Evolutionary conservation across 2,797 vertebrate genomes (phyloP), one percentile per base, ranked within the genome.

Genomic region (Sitta carolinensis): DNA sequence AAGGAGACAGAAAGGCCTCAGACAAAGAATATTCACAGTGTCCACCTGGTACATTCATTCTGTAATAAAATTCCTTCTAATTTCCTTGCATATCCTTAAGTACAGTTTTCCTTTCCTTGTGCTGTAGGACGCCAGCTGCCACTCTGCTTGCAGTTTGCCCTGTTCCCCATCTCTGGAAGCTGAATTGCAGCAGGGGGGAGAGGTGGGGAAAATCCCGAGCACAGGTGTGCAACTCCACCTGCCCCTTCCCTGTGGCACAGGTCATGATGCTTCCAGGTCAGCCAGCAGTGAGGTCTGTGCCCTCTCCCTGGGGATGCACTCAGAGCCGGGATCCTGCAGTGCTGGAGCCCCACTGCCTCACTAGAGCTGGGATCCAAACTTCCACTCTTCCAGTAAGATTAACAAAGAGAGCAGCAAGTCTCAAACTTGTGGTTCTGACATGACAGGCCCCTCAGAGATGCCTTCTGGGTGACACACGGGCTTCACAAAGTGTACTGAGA

Each of bases 191-290:
- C n/a, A 26, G 5, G 63, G 69, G 38, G 16, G 43, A 34, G 48
- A 57, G 15, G 21, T n/a, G 23, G 32, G 42, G 74, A 34, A 81
- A 62, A 12, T 32, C 4, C 19, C 21, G 6, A 22, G 34, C 21
- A 10, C 6, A 15, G 19, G 11, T 1, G 0, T 0, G 3, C 29
- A 38, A 6, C 6, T 22, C 18, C 2, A 7, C 13, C 21, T 74
- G 43, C 21, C 67, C 63, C 64, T 69, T 79, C 17, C 40, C 9
- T 4, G 25, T 9, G 40, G 27, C n/a, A 9, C 25, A 1, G 40
- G 2, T 30, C 17, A 1, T 10, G 30, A 55, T 26, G 22, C 68
- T 54, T 13, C 11, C 8, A 25, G 18, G 18, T 15, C 73, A 42
- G 45, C 55, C 47, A 32, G 54, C 27, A 29, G 30, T 7, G 62